A percentile compares a stretch with the other conserved stretches of the same genome.
Conservation (phyloP, 2,797 vertebrate genomes). For the Micropoecilia bifurca region DNA sequence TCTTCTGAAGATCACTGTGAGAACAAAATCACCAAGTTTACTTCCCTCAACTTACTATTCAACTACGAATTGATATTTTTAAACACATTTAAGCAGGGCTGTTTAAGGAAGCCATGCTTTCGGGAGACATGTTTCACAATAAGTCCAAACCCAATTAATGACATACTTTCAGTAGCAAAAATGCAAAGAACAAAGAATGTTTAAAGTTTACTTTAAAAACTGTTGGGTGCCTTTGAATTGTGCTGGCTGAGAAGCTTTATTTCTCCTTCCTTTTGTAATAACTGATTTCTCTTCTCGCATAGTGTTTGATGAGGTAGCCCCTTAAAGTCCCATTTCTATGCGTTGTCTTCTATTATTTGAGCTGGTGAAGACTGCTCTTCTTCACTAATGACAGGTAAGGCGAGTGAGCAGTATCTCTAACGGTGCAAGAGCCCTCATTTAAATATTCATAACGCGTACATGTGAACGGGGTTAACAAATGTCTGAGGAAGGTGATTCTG, state of each 20-base stretch:
- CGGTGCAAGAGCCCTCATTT: slow-evolving; percentile 84
- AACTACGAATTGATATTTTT: not conserved
- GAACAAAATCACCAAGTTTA: slow-evolving; percentile 17
- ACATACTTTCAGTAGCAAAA: not conserved
- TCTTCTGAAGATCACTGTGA: slow-evolving; percentile 69
- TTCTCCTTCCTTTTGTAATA: slow-evolving; percentile 71
- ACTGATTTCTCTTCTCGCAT: slow-evolving; percentile 80
- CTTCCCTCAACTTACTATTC: not conserved
- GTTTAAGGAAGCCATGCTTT: not conserved
- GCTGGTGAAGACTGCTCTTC: slow-evolving; percentile 82
- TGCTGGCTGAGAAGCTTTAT: slow-evolving; percentile 83
- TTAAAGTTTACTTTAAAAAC: slow-evolving; percentile 77
- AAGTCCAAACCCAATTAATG: not conserved
- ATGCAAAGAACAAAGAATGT: slow-evolving; percentile 3
- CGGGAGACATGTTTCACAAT: not conserved
- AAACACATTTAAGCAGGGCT: not conserved
- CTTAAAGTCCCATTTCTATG: slow-evolving; percentile 86
- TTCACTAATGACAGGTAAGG: slow-evolving; percentile 88
- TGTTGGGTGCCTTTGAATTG: slow-evolving; percentile 78
- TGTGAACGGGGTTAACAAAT: slow-evolving; percentile 91
- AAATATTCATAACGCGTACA: slow-evolving; percentile 90
- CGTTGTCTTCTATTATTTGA: slow-evolving; percentile 88
- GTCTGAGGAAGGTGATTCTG: slow-evolving; percentile 77
- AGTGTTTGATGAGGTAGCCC: slow-evolving; percentile 82
- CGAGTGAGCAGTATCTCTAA: slow-evolving; percentile 85